These are phyloP conservation scores for Mamestra brassicae DNA, from an alignment of 2,888 invertebrate genomes.

Conservation along the genomic window DNA sequence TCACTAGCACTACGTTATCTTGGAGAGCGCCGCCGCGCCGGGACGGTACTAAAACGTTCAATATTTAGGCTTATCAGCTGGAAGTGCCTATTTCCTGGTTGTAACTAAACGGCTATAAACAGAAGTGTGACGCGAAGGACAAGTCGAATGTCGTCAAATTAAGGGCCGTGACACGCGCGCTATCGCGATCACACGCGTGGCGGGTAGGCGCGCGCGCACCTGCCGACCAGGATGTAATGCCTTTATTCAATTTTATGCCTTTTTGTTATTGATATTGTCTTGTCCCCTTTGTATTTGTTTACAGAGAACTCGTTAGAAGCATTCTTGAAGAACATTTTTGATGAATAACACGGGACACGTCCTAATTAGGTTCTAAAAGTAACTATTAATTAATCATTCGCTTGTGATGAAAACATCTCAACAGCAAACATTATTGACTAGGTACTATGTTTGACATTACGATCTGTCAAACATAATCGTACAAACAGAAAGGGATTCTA, in stretches of 20 bases:
- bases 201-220: constrained; percentile 72
- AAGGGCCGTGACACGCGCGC: constrained; percentile 70
- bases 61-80: constrained; percentile 56
- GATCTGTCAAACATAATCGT: background rate
- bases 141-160: constrained; percentile 71
- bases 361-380: constrained; percentile 30
- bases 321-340: constrained; percentile 20
- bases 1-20: constrained; percentile 51
- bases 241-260: constrained; percentile 58
- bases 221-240: constrained; percentile 70
- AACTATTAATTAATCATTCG: constrained; percentile 6
- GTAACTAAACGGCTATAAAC: constrained; percentile 70
- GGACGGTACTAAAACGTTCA: constrained; percentile 27
- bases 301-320: constrained; percentile 44
- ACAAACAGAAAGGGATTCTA: background rate
- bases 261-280: constrained; percentile 58
- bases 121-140: constrained; percentile 78
- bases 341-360: constrained; percentile 29
- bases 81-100: constrained; percentile 64
- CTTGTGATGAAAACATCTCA: constrained; percentile 5
- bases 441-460: no score
- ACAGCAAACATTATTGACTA: background rate
- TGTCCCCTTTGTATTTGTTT: constrained; percentile 37
- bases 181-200: constrained; percentile 70
- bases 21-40: background rate